Conservation (phyloP, 2,797 vertebrate genomes). For the Tympanoctomys barrerae region DNA sequence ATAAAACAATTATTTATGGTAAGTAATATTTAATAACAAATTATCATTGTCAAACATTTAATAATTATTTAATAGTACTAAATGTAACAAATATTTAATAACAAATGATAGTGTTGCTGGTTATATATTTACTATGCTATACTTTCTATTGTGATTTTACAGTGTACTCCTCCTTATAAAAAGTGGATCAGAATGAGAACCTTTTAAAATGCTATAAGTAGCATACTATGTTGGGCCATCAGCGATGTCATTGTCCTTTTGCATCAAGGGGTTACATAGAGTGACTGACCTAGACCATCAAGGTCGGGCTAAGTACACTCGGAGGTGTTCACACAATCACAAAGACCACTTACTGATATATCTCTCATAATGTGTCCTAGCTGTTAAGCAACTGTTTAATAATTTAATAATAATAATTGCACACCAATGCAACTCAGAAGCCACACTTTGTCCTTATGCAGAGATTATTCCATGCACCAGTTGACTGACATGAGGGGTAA, state of each 20-base stretch:
- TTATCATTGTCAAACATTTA: not conserved
- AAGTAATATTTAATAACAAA: not conserved
- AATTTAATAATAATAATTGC: not conserved
- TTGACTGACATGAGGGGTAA: not conserved
- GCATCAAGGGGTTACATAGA: not conserved
- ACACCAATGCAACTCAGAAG: slow-evolving; percentile 11
- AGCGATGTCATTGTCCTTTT: not conserved
- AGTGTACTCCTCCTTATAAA: not conserved
- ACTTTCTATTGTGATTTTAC: not conserved
- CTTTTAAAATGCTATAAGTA: not conserved
- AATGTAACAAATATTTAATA: not conserved
- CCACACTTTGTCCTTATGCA: not conserved
- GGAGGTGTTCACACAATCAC: not conserved
- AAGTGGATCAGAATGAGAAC: not conserved
- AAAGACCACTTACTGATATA: not conserved
- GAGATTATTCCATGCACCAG: not conserved
- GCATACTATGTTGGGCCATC: too few relatives aligned
- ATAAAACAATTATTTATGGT: not conserved
- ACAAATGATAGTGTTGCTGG: not conserved
- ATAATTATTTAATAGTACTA: not conserved
- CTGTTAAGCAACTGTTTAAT: not conserved
- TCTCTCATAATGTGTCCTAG: not conserved
- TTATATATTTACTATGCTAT: not conserved
- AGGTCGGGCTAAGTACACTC: not conserved
- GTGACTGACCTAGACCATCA: not conserved